Base-by-base conservation (phyloP, 2,888 invertebrate genomes). In the Meandrusa payeni region DNA sequence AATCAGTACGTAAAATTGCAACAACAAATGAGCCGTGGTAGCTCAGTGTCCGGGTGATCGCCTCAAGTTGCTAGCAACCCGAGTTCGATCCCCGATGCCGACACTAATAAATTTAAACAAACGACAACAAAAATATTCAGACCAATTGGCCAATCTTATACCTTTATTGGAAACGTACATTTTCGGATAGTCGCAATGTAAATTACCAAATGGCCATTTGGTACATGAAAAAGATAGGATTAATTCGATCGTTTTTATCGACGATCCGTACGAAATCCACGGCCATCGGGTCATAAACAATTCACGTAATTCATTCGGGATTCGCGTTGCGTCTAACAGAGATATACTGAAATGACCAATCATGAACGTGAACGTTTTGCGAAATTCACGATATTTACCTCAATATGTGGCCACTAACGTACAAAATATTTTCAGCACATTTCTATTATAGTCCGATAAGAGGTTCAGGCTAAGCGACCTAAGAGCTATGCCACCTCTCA, bases 261-360 rank as follows among this genome's bases (percentile, higher is more conserved):
- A 48, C 54, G 57, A 55, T 53, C 51, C 61, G 52, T 52, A 55
- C 55, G 57, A 64, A 70, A 67, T 68, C 61, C 51, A 48, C 50
- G 50, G 57, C 59, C 59, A 68, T 70, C 62, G 60, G 63, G 58
- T 57, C 62, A 70, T 73, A 76, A 76, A 77, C 74, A 76, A 78
- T 76, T 76, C 75, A 62, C 61, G 71, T 72, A 65, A 73, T 75
- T 70, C 76, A 77, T 82, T 82, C 66, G 57, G 70, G 61, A 86
- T 82, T 82, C 82, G 57, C 59, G 52, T 52, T 57, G 73, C 76
- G 79, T 76, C 63, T 72, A 71, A 75, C 76, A 69, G 70, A 79
- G 81, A 81, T 83, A 79, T 82, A 83, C 77, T 79, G 81, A 80
- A 82, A 83, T 85, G 80, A 82, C 82, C 82, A 83, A 83, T 85